phyloP scores from a whole-genome alignment of 2,888 invertebrate genomes.

The Gasteruption jaculator region DNA sequence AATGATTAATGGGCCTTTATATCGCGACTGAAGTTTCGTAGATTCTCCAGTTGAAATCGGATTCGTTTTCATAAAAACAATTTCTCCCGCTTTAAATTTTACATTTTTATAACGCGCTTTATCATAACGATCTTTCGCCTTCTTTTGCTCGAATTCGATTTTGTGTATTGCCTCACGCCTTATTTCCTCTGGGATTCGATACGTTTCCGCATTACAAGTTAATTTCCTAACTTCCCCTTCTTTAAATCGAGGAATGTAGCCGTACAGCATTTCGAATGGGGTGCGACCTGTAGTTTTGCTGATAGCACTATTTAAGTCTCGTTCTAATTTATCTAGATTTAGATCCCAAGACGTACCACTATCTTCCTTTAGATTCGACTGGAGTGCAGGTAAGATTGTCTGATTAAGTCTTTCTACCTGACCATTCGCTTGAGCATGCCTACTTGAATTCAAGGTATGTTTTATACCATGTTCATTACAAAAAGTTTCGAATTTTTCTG shows the following conservation, averaged over 20 bases:
- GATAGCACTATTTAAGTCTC: conserved; percentile 19
- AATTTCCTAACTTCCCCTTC: conserved; percentile 11
- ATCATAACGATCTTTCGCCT: conserved; percentile 15
- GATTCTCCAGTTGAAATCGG: conserved; percentile 15
- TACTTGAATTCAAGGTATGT: conserved; percentile 21
- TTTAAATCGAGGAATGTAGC: conserved; percentile 15
- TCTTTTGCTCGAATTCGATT: conserved; percentile 15
- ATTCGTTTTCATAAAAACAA: conserved; percentile 13
- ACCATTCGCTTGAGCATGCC: conserved; percentile 26
- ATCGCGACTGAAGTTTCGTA: conserved; percentile 9
- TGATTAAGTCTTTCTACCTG: conserved; percentile 21
- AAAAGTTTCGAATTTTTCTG: conserved; percentile 20
- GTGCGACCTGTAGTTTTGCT: conserved; percentile 20
- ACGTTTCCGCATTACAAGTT: conserved; percentile 10
- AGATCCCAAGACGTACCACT: conserved; percentile 21
- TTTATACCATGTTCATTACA: conserved; percentile 19
- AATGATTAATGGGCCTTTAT: conserved; percentile 15
- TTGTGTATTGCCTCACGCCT: conserved; percentile 7
- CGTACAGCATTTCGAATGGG: conserved; percentile 21
- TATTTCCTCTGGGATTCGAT: conserved; percentile 9
- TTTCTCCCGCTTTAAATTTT: conserved; percentile 12
- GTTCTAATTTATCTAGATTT: conserved; percentile 11
- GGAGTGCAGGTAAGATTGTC: conserved; percentile 21
- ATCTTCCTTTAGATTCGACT: conserved; percentile 6
- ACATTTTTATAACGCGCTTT: conserved; percentile 11